Conservation (phyloP, 2,113 vertebrate species). For the Mormoops blainvillei region DNA sequence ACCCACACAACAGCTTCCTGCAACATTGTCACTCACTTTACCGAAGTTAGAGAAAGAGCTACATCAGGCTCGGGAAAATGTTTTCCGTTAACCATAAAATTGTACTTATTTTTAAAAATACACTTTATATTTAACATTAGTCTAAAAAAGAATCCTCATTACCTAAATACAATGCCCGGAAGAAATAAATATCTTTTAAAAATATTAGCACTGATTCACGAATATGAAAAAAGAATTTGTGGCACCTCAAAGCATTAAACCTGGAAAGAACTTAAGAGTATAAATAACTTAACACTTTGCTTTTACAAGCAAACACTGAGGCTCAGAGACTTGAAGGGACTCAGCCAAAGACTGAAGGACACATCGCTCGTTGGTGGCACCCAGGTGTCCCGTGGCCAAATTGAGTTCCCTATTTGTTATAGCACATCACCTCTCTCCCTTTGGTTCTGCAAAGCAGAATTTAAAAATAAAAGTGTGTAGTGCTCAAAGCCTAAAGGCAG, state of each 20-base stretch:
- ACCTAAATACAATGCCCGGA: not conserved
- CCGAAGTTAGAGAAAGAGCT: not conserved
- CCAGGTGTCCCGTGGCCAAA: not conserved
- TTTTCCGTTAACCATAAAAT: not conserved
- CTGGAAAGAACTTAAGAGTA: not conserved
- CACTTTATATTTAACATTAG: not conserved
- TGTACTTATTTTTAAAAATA: not conserved
- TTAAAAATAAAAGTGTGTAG: not conserved
- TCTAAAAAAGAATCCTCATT: not conserved
- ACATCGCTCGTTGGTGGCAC: not conserved
- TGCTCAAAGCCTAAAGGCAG: not conserved
- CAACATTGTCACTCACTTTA: too few relatives aligned
- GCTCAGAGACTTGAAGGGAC: not conserved
- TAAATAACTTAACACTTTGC: not conserved
- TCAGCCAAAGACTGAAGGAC: not conserved
- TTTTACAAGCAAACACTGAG: not conserved
- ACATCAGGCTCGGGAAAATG: not conserved
- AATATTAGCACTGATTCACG: not conserved
- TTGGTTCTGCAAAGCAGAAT: not conserved
- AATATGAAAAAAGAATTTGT: not conserved
- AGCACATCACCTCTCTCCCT: not conserved
- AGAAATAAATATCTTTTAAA: not conserved
- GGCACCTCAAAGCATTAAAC: not conserved
- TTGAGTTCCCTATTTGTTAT: not conserved
- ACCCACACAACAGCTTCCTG: accelerated